Evolutionary conservation across 2,113 vertebrate genomes (phyloP), one percentile per base, ranked within the genome.

Genomic region (Gymnobelideus leadbeateri): DNA sequence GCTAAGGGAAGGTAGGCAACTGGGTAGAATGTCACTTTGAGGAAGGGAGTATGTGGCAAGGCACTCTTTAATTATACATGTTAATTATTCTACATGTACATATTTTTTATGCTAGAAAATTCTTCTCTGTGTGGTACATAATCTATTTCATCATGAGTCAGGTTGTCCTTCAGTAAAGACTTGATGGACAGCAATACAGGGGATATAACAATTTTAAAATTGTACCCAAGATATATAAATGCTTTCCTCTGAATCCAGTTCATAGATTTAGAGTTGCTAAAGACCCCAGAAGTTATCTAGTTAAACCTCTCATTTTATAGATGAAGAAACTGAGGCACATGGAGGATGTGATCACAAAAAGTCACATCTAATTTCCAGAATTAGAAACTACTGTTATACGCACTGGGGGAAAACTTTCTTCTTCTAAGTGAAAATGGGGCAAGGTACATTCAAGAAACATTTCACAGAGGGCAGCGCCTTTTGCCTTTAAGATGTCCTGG

Each of bases 321-420:
- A 84, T 84, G 16, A 84, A 6, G n/a, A 84, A 84, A 84, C 68
- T 43, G 68, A 84, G 68, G 6, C 5, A 8, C 37, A 21, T 43
- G n/a, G 16, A 43, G 57, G 10, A 37, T 31, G 43, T 2, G 16
- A 77, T 92, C 57, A 89, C 49, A 93, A 68, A 94, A 94, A 92
- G 51, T 92, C 77, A 89, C 43, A 91, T 91, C 55, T 91, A 51
- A 54, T 92, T 95, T 97, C 90, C 96, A 95, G 57, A 95, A 68
- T 84, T 84, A 92, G 54, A 11, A 91, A 93, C n/a, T 61, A 92
- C 92, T 92, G 84, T 89, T 90, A 94, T 94, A 94, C 54, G 51
- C 49, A 61, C 91, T 95, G 54, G 52, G n/a, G 90, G 51, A 89
- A 0, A 55, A 51, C 92, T 97, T 97, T 92, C 50, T 96, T 95